A percentile compares a stretch with the other conserved stretches of the same genome.
Conservation (phyloP, 2,113 vertebrate genomes). For the Cinclus mexicanus region DNA sequence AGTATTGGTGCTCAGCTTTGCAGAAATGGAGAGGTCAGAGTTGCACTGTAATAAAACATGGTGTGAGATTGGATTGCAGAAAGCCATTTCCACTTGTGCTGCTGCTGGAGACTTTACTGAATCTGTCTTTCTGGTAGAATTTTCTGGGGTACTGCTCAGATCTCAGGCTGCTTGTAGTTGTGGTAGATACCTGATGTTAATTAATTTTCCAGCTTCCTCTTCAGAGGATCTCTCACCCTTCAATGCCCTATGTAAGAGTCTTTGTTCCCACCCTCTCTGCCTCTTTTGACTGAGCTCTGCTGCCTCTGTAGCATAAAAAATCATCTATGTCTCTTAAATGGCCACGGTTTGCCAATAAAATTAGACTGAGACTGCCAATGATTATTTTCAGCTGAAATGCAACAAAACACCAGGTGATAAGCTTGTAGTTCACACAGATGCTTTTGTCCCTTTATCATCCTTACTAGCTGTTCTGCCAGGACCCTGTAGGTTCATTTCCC, state of each 20-base stretch:
- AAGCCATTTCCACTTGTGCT: not conserved
- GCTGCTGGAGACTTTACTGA: not conserved
- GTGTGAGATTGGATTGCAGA: not conserved
- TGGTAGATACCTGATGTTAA: not conserved
- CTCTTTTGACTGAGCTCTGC: not conserved
- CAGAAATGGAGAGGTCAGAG: not conserved
- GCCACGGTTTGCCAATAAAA: not conserved
- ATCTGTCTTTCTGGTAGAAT: not conserved
- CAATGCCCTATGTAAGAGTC: not conserved
- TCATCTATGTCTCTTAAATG: not conserved
- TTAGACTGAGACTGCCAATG: not conserved
- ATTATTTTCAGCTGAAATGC: not conserved
- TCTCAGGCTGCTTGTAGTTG: not conserved
- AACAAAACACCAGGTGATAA: not conserved
- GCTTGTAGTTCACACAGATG: not conserved
- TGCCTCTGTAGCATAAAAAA: not conserved
- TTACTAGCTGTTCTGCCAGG: not conserved
- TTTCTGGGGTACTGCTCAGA: not conserved
- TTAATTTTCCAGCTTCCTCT: not conserved
- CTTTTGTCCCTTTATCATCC: not conserved
- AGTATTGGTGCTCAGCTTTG: not conserved
- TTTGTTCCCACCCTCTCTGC: not conserved
- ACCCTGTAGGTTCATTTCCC: not conserved
- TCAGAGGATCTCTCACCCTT: not conserved
- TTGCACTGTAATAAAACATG: rapidly evolving